Percentiles rank a stretch among this genome's conserved stretches.
phyloP scores from a whole-genome alignment of 2,888 invertebrate species.

The Melolontha melolontha region DNA sequence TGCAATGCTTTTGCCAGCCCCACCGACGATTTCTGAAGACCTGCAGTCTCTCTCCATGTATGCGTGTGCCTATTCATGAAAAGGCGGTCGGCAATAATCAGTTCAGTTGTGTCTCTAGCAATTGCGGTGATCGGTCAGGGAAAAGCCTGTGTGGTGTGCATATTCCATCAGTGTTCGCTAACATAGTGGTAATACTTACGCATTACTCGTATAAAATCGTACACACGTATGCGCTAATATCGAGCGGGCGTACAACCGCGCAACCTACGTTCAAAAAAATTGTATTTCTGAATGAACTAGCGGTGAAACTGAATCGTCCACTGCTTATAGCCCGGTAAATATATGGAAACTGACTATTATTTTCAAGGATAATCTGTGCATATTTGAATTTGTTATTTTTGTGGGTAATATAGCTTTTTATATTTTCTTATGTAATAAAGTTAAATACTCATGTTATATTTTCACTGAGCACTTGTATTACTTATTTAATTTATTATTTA shows the following conservation, averaged over 20 bases:
- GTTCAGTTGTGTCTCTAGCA: constrained; percentile 30
- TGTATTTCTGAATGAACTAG: constrained; percentile 29
- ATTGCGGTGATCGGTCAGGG: constrained; percentile 10
- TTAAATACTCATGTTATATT: too few relatives aligned
- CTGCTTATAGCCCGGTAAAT: background rate
- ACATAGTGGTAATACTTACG: background rate
- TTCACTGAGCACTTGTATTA: too few relatives aligned
- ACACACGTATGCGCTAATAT: background rate
- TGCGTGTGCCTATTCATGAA: constrained; percentile 27
- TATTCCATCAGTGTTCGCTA: background rate
- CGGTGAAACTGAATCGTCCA: background rate
- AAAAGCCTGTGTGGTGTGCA: constrained; percentile 11
- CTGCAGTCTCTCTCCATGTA: constrained; percentile 29
- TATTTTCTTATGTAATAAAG: background rate
- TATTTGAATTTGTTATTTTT: background rate
- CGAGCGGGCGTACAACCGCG: background rate
- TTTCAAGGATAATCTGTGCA: background rate
- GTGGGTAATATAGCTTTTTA: background rate
- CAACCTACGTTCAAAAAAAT: constrained; percentile 9
- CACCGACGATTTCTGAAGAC: constrained; percentile 31
- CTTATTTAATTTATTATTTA: too few relatives aligned
- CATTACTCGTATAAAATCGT: constrained; percentile 4
- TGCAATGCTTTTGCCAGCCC: constrained; percentile 20
- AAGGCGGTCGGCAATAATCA: constrained; percentile 23
- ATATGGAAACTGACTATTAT: background rate